Base-by-base conservation (phyloP, 2,797 vertebrate species). In the Alauda arvensis region DNA sequence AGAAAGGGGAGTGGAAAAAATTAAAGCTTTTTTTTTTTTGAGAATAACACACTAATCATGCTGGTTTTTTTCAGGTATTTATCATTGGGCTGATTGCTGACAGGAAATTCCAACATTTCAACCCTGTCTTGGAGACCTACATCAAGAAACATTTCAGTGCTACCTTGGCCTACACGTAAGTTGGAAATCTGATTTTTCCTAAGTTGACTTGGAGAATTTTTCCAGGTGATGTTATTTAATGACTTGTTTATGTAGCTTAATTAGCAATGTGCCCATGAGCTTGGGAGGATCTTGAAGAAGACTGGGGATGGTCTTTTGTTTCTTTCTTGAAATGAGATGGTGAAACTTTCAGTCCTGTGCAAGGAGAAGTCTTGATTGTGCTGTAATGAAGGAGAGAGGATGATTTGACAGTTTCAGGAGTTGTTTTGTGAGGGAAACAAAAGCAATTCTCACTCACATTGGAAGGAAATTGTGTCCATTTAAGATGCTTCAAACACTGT, bases 61-160 rank as follows among this genome's bases (percentile, higher is more conserved):
- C 46, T 94, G 2, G 3, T 2, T 25, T 51, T 51, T 74, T 77
- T 65, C 97, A 99, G 99, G 99, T 99, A 6, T 99, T 99, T 94
- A 99, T 99, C 95, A 99, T 99, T 92, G 99, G 99, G 14, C 97
- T 99, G 62, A 99, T 99, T 80, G 99, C 99, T 1, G 99, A 99
- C 94, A 97, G 99, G 68, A 99, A 99, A 94, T 99, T 99, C 87
- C 99, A 99, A 49, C 99, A 99, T 94, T 99, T 99, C 80, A 99
- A 99, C 94, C 99, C 99, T 1, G 99, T 99, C 40, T 89, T 99
- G 95, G 99, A 99, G 96, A 99, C 99, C 25, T 99, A 99, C 97
- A 99, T 99, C 23, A 98, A 98, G 85, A 99, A 99, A 82, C 99
- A 99, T 96, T 99, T 99, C 91, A 99, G 99, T 2, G 99, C 99